Base-by-base conservation (phyloP, 2,888 invertebrate genomes). In the Aromia moschata region DNA sequence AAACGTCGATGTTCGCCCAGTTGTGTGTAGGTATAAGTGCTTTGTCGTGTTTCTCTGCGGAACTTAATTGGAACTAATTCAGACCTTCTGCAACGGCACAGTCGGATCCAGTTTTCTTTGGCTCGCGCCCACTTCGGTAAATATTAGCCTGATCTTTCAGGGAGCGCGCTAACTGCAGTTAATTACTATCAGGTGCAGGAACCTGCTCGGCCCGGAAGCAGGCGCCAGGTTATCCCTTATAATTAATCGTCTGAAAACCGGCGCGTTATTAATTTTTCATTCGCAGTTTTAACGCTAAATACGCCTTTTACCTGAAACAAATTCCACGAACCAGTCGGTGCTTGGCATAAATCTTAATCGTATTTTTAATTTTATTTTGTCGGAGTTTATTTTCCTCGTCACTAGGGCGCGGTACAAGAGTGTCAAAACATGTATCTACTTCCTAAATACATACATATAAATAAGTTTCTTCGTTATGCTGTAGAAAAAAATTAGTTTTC, bases 131-230 rank as follows among this genome's bases (percentile, higher is more conserved):
- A 43, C 45, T 47, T 25, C 12, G 49, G 54, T 47, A 53, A 53
- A 54, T 47, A 54, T 58, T 41, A 33, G 43, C 30, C 20, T 18
- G 20, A 47, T 43, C 47, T 58, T 49, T 54, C 16, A n/a, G 15
- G 36, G 40, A 41, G 18, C 11, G 20, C 25, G 40, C 38, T 49
- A 53, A 58, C 53, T 46, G 58, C 58, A 58, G 45, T 58, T 58
- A 58, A 58, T 58, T 53, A 58, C 53, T 58, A 53, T 53, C 58
- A 58, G 58, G 53, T 53, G 53, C 53, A 58, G 58, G 33, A 45
- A 47, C 30, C 31, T 52, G 20, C 15, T 4, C 12, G 25, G 14
- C 3, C 5, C 36, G 15, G 11, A 15, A 52, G 18, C 30, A 7
- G 1, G 25, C 51, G 9, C 12, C 30, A 31, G 16, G 40, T 40